These are phyloP conservation scores for Cephus spinipes DNA, from an alignment of 2,888 invertebrate genomes.

Conservation along the genomic window DNA sequence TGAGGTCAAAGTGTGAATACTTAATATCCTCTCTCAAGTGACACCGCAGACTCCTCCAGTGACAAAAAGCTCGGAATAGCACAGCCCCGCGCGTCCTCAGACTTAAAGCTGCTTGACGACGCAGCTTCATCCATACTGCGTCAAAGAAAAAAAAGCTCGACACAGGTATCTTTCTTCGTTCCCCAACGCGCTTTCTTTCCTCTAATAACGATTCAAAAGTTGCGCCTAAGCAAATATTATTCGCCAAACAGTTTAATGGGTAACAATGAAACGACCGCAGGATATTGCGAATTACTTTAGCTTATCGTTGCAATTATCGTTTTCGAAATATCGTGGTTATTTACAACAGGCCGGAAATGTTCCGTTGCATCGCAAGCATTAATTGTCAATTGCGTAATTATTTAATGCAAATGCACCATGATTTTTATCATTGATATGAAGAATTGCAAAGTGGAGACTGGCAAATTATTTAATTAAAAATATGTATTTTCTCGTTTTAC, in stretches of 20 bases:
- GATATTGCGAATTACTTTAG: not conserved
- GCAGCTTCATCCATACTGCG: not conserved
- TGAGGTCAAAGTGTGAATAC: conserved; percentile 5
- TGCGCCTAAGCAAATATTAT: not conserved
- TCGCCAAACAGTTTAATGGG: not conserved
- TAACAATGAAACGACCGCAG: not conserved
- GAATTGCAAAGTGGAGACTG: not conserved
- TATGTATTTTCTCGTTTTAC: not conserved
- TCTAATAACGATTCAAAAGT: not conserved
- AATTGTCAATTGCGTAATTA: not conserved
- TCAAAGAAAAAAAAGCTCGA: not conserved
- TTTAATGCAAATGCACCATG: not conserved
- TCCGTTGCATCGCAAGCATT: not conserved
- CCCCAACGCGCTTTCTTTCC: not conserved
- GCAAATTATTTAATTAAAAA: not conserved
- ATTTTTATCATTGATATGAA: not conserved
- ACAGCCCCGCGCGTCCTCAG: not conserved
- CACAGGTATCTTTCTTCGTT: not conserved
- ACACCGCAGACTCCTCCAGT: conserved; percentile 36
- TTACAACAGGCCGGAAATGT: not conserved
- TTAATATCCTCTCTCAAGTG: conserved; percentile 26
- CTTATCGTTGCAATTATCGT: not conserved
- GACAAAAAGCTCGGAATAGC: conserved; percentile 25
- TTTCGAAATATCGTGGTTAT: not conserved
- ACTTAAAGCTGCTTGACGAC: not conserved